phyloP scores from a whole-genome alignment of 1,140 invertebrate genomes.

The Aphaenogaster floridana region DNA sequence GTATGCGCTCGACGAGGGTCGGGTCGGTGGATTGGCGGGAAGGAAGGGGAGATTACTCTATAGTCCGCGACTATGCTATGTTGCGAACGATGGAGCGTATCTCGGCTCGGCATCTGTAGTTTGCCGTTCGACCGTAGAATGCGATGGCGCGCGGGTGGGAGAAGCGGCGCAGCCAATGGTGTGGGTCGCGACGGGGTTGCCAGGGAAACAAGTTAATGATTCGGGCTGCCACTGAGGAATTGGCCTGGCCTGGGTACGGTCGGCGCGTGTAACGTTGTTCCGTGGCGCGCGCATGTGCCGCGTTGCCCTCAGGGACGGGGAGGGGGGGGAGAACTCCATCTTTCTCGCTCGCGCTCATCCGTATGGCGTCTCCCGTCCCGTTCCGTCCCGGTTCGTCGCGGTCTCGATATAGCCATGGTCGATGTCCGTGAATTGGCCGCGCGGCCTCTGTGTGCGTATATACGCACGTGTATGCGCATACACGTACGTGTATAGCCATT shows the following conservation, averaged over 20 bases:
- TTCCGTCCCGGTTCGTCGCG: neutral
- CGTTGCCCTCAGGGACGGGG: neutral
- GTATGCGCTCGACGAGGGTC: neutral
- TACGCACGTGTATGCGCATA: too few species aligned
- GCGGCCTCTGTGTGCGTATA: neutral
- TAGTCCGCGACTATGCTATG: constrained; percentile 56
- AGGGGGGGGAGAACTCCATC: too few species aligned
- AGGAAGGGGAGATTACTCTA: constrained; percentile 45
- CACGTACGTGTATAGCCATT: neutral
- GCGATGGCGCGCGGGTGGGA: constrained; percentile 72
- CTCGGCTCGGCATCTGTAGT: constrained; percentile 61
- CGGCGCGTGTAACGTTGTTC: constrained; percentile 47
- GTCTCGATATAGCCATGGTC: constrained; percentile 54
- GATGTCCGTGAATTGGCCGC: constrained; percentile 1
- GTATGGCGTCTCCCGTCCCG: neutral
- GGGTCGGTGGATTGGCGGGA: neutral
- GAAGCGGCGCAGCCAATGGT: constrained; percentile 82
- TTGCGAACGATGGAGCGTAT: constrained; percentile 56
- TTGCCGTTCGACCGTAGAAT: constrained; percentile 69
- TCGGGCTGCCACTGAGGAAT: constrained; percentile 85
- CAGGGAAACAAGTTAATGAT: constrained; percentile 87
- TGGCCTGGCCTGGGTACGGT: constrained; percentile 74
- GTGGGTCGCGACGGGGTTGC: constrained; percentile 82
- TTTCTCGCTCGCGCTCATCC: neutral
- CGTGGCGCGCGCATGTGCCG: constrained; percentile 37